Evolutionary conservation across 2,797 vertebrate genomes (phyloP), one percentile per base, ranked within the genome.

Genomic region (Zalophus californianus): DNA sequence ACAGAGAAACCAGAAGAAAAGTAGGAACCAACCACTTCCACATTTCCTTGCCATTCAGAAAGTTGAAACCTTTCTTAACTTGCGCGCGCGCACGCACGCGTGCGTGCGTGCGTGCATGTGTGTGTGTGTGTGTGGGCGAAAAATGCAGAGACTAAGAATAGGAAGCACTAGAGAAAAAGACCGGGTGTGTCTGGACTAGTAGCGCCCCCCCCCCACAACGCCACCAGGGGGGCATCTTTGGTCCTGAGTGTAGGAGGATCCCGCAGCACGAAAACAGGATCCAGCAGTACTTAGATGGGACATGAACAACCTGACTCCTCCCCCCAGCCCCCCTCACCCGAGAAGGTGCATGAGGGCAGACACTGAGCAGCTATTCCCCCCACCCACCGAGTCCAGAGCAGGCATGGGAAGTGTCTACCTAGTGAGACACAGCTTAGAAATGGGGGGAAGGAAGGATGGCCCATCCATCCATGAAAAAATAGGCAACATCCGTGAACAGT

Each of bases 1-100:
- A 50, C 23, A 90, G n/a, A 48, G 38, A 58, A 94, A 38, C 41
- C n/a, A 77, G 38, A 23, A 93, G 85, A 92, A 90, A 92, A 94
- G 78, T 29, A 87, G 32, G 7, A 89, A 38, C 7, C 48, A 41
- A 66, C 21, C 62, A 18, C 60, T 13, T 85, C 77, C 14, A 52
- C 12, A 58, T 79, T 58, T 66, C 79, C 68, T 84, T 66, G 38
- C 38, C 25, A 14, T 56, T 88, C 23, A 78, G 44, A 70, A 93
- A 75, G 29, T 35, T 70, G 86, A 62, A 66, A 41, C 2, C 48
- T 95, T 85, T 77, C 64, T 89, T 58, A 41, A 27, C 7, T 27
- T 60, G 27, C 58, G n/a, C 20, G 66, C 35, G 66, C 8, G 29
- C 23, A 44, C 35, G 32, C 9, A 38, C 2, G 70, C 25, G 72